These are phyloP conservation scores for Pipa parva DNA, from an alignment of 2,113 vertebrate genomes.

Conservation along the genomic window DNA sequence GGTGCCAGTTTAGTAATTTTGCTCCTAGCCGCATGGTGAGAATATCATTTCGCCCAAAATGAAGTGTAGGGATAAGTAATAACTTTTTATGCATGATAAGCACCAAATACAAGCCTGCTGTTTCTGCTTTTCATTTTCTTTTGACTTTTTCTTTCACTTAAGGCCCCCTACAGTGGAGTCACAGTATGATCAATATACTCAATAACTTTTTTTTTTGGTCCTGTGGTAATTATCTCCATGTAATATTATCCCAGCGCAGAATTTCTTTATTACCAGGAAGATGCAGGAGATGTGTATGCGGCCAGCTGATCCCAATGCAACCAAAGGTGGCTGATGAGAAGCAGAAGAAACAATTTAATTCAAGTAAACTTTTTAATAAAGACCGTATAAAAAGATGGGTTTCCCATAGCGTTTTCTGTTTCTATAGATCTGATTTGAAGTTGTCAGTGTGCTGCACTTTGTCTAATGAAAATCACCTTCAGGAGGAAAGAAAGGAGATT, in stretches of 20 bases:
- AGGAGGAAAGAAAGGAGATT: too few relatives aligned
- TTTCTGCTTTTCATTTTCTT: slow-evolving; percentile 73
- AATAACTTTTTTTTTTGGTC: slow-evolving; percentile 79
- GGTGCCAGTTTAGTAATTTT: slow-evolving; percentile 74
- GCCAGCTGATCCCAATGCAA: slow-evolving; percentile 76
- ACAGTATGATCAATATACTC: slow-evolving; percentile 84
- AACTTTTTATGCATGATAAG: slow-evolving; percentile 85
- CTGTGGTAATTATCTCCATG: slow-evolving; percentile 78
- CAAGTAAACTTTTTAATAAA: slow-evolving; percentile 58
- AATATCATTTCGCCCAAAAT: slow-evolving; percentile 76
- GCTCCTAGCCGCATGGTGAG: slow-evolving; percentile 72
- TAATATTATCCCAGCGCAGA: slow-evolving; percentile 76
- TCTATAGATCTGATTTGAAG: too few relatives aligned
- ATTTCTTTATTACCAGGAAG: slow-evolving; percentile 75
- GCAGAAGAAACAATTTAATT: slow-evolving; percentile 63
- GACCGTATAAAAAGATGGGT: not conserved
- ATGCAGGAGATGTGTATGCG: slow-evolving; percentile 71
- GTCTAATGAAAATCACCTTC: too few relatives aligned
- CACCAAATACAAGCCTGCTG: slow-evolving; percentile 77
- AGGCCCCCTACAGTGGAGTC: slow-evolving; percentile 71
- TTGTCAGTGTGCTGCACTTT: too few relatives aligned
- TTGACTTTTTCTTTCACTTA: slow-evolving; percentile 71
- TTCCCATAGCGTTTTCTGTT: not conserved
- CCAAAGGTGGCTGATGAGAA: slow-evolving; percentile 62
- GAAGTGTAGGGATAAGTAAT: slow-evolving; percentile 73